Conservation (phyloP, 2,888 invertebrate genomes). For the Oxycera nigricornis region DNA sequence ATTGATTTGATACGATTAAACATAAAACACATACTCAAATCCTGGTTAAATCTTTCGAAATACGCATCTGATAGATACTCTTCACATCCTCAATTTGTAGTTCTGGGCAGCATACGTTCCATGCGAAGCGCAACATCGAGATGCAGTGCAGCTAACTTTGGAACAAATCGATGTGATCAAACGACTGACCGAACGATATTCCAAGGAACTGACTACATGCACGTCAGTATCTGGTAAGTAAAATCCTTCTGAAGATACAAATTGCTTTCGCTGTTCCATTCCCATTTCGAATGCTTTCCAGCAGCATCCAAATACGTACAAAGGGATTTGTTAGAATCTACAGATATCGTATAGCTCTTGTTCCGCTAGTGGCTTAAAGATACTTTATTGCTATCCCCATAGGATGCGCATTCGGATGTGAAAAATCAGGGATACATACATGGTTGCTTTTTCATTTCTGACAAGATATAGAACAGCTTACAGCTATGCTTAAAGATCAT, state of each 20-base stretch:
- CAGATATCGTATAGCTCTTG: neutral
- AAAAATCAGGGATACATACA: neutral
- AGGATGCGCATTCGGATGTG: neutral
- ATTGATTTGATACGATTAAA: too few relatives aligned
- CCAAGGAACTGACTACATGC: conserved; percentile 69
- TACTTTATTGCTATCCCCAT: neutral
- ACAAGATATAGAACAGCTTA: too few relatives aligned
- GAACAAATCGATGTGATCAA: conserved; percentile 78
- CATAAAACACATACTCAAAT: too few relatives aligned
- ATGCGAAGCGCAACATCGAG: conserved; percentile 74
- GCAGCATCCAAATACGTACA: too few relatives aligned
- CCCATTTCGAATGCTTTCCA: too few relatives aligned
- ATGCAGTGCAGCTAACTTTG: conserved; percentile 73
- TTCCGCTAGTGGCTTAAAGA: neutral
- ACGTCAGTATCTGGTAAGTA: conserved; percentile 72
- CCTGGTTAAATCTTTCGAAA: too few relatives aligned
- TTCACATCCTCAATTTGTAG: too few relatives aligned
- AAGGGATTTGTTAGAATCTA: too few relatives aligned
- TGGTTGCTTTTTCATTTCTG: neutral
- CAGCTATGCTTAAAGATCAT: too few relatives aligned
- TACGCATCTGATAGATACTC: too few relatives aligned
- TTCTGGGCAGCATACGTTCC: conserved; percentile 78
- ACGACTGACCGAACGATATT: conserved; percentile 72
- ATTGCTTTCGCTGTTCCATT: too few relatives aligned
- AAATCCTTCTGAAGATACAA: neutral